Percentiles rank a stretch among this genome's conserved stretches.
These are phyloP conservation scores for Stichodactyla mertensii DNA, from an alignment of 64 coral and sea anemone genomes.

Conservation along the genomic window DNA sequence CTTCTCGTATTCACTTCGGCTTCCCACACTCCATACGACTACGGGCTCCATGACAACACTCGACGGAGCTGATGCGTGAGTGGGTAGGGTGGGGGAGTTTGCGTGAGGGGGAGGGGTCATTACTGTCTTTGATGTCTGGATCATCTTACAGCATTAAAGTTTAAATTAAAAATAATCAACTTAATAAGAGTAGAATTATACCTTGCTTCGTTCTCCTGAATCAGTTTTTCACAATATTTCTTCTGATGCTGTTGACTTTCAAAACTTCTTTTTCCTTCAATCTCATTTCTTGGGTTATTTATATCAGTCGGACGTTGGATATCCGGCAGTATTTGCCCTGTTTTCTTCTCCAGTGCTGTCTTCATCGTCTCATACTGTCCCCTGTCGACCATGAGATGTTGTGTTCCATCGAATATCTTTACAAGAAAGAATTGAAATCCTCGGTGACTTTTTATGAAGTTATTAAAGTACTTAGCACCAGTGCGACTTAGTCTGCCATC, in stretches of 20 bases:
- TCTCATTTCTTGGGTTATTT: neutral
- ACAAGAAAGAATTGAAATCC: neutral
- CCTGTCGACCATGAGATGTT: neutral
- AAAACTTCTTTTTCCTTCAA: neutral
- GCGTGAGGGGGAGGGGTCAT: too few relatives aligned
- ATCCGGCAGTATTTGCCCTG: neutral
- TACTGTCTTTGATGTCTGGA: too few relatives aligned
- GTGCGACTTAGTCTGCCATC: neutral
- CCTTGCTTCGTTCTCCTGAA: neutral
- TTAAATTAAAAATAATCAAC: too few relatives aligned
- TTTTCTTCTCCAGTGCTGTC: neutral
- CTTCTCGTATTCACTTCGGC: too few relatives aligned
- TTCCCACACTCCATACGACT: too few relatives aligned
- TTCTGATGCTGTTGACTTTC: neutral
- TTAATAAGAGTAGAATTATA: neutral
- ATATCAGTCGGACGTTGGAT: neutral
- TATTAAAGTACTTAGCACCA: neutral
- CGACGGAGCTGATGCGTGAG: too few relatives aligned
- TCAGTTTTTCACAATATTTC: neutral
- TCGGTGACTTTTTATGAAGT: neutral
- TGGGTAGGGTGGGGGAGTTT: too few relatives aligned
- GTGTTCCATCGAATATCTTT: neutral
- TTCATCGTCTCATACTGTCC: neutral
- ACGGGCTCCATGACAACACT: too few relatives aligned
- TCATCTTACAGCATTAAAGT: too few relatives aligned